These are phyloP conservation scores for Megaleporinus macrocephalus DNA, from an alignment of 2,113 vertebrate species.

Conservation along the genomic window DNA sequence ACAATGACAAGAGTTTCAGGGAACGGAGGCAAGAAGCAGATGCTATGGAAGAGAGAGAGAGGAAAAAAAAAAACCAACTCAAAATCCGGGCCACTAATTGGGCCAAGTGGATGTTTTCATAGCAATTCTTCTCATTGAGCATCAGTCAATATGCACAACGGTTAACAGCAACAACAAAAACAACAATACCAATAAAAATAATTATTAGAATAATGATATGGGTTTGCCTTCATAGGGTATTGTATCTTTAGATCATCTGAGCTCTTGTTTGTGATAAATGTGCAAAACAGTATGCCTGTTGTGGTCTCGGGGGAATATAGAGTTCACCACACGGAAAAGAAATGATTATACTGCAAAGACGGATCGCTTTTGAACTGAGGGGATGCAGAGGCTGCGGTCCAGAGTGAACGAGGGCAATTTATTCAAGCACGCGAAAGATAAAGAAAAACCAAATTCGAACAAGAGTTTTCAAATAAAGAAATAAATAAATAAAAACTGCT, in stretches of 20 bases:
- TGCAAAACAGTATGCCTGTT: constrained; percentile 24
- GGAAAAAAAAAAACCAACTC: constrained; percentile 30
- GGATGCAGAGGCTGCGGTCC: constrained; percentile 31
- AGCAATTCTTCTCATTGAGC: constrained; percentile 23
- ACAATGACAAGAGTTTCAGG: constrained; percentile 55
- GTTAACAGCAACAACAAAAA: neutral
- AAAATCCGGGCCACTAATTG: constrained; percentile 54
- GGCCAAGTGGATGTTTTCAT: constrained; percentile 52
- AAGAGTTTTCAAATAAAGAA: constrained; percentile 13
- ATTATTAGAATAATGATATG: neutral
- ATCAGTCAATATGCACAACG: constrained; percentile 18
- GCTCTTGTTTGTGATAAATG: constrained; percentile 7
- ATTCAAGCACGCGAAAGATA: constrained; percentile 49
- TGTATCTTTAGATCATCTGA: neutral
- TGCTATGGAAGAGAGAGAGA: constrained; percentile 40
- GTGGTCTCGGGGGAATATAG: constrained; percentile 12
- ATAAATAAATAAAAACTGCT: constrained; percentile 7
- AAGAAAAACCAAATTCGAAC: constrained; percentile 45
- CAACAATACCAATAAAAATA: neutral
- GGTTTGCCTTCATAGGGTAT: neutral
- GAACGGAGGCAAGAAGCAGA: constrained; percentile 57
- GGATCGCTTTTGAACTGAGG: constrained; percentile 41
- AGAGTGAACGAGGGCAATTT: constrained; percentile 52
- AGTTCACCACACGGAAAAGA: constrained; percentile 38
- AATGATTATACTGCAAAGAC: constrained; percentile 44